phyloP scores from a whole-genome alignment of 2,888 invertebrate species.

The Branchinecta sandiegonensis region DNA sequence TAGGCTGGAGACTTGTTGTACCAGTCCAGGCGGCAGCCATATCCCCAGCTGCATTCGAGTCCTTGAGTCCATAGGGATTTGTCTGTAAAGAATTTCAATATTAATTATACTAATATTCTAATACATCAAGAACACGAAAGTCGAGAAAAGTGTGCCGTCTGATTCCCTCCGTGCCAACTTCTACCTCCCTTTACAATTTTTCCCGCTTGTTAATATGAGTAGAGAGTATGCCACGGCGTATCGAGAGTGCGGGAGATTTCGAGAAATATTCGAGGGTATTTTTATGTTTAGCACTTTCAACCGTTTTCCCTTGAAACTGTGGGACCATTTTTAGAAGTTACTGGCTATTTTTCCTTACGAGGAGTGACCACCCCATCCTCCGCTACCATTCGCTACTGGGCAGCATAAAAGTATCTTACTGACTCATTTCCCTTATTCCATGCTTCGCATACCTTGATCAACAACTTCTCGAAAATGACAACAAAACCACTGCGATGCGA shows the following conservation, averaged over 20 bases:
- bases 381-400: too few relatives aligned
- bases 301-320: too few relatives aligned
- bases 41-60: conserved; percentile 60
- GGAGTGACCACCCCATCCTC: too few relatives aligned
- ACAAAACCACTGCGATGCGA: too few relatives aligned
- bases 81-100: conserved; percentile 47
- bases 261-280: neutral
- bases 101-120: conserved; percentile 16
- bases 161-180: neutral
- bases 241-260: too few relatives aligned
- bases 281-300: neutral
- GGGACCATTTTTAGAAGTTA: too few relatives aligned
- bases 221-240: neutral
- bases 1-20: conserved; percentile 72
- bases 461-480: too few relatives aligned
- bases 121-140: neutral
- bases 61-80: conserved; percentile 77
- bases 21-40: conserved; percentile 69
- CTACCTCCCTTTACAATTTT: neutral
- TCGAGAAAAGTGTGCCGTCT: neutral
- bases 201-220: neutral
- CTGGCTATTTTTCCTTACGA: too few relatives aligned
- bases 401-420: too few relatives aligned
- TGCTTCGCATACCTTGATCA: too few relatives aligned
- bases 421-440: too few relatives aligned